These are phyloP conservation scores for Brachionus rotundiformis DNA, from an alignment of 1,140 invertebrate genomes.

Conservation along the genomic window DNA sequence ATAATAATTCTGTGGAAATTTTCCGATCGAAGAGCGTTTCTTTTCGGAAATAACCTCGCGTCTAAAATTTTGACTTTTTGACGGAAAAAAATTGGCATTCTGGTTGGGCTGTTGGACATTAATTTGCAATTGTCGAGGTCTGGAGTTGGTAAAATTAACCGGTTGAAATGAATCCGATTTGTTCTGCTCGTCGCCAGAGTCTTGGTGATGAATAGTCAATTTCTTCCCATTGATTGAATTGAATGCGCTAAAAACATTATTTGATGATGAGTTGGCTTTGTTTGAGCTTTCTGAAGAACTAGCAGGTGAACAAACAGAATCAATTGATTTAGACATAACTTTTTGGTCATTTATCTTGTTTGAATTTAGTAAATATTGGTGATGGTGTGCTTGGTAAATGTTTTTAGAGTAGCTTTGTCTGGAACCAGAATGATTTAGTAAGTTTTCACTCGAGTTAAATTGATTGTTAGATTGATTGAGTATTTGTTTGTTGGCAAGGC, in stretches of 20 bases:
- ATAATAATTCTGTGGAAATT: constrained; percentile 42
- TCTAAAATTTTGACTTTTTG: constrained; percentile 21
- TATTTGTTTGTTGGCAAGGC: background rate
- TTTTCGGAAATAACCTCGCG: constrained; percentile 29
- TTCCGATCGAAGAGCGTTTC: constrained; percentile 43
- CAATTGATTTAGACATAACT: constrained; percentile 35
- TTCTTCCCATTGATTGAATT: constrained; percentile 46
- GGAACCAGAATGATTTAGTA: constrained; percentile 12
- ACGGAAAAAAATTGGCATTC: background rate
- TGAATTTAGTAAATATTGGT: constrained; percentile 17
- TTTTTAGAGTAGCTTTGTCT: background rate
- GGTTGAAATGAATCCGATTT: constrained; percentile 21
- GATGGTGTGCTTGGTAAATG: constrained; percentile 33
- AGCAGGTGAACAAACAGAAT: constrained; percentile 22
- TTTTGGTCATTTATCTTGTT: constrained; percentile 30
- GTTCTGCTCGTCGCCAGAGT: background rate
- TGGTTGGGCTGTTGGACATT: constrained; percentile 14
- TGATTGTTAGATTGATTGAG: background rate
- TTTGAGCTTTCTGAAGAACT: constrained; percentile 19
- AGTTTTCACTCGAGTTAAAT: constrained; percentile 31
- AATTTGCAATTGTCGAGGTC: constrained; percentile 27
- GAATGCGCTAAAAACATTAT: constrained; percentile 4
- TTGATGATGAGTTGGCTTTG: background rate
- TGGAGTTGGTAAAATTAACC: constrained; percentile 27
- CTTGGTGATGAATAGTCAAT: constrained; percentile 3